Evolutionary conservation across 2,113 vertebrate species (phyloP).

Genomic region (Gymnorhina tibicen): DNA sequence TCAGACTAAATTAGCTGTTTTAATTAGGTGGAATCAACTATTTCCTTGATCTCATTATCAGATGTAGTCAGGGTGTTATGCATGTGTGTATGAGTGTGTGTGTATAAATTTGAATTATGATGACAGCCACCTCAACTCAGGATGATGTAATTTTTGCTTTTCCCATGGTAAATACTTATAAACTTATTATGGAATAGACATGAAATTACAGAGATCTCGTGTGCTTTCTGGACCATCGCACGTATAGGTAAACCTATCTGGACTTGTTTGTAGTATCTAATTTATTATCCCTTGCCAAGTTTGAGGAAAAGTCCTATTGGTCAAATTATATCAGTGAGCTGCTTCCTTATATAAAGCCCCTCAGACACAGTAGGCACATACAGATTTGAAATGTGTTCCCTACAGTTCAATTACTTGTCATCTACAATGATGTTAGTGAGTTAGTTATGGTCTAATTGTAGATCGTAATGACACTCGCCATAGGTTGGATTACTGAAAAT

Average conservation of each 20-base stretch:
- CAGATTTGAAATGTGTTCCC: conserved; percentile 1
- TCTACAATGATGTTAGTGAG: neutral
- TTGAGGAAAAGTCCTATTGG: conserved; percentile 3
- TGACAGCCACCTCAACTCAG: conserved; percentile 15
- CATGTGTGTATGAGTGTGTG: neutral
- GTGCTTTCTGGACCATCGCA: neutral
- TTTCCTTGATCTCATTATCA: conserved; percentile 43
- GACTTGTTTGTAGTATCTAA: conserved; percentile 38
- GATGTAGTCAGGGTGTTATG: conserved; percentile 2
- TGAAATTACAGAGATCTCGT: neutral
- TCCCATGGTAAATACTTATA: conserved; percentile 55
- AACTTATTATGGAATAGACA: conserved; percentile 21
- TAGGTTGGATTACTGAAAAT: neutral
- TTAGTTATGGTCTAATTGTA: neutral
- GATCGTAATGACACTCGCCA: neutral
- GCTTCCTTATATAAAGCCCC: neutral
- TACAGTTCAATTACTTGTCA: conserved; percentile 20
- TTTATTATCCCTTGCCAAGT: conserved; percentile 15
- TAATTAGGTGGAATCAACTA: conserved; percentile 59
- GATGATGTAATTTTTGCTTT: conserved; percentile 35
- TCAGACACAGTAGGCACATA: neutral
- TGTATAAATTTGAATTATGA: conserved; percentile 15
- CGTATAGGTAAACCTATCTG: neutral
- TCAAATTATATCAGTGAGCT: neutral
- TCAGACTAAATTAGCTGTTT: conserved; percentile 64